Evolutionary conservation across 2,888 invertebrate species (phyloP).

Genomic region (Drosophila subsilvestris): DNA sequence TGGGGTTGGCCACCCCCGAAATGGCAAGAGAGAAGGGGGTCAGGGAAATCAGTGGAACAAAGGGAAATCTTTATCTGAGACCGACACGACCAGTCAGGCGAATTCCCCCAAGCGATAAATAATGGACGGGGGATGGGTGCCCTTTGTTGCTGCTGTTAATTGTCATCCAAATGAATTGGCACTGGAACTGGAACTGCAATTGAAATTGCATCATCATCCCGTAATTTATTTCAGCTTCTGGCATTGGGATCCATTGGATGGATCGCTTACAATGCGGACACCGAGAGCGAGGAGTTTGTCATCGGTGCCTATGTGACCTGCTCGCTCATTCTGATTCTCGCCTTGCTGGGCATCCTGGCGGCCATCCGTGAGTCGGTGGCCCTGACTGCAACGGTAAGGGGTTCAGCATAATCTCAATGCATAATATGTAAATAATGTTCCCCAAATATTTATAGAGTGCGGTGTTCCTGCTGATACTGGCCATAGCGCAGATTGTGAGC

Average conservation of each 20-base stretch:
- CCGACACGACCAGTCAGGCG: slow-evolving; percentile 4
- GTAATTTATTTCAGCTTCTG: slow-evolving; percentile 65
- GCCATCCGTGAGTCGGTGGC: slow-evolving; percentile 94
- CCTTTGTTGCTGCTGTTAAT: slow-evolving; percentile 37
- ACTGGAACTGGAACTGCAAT: slow-evolving; percentile 36
- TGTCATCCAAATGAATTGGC: slow-evolving; percentile 46
- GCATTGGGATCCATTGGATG: slow-evolving; percentile 67
- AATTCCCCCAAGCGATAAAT: slow-evolving; percentile 32
- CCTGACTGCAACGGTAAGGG: slow-evolving; percentile 91
- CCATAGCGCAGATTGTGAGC: slow-evolving; percentile 89
- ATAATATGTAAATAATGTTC: neutral
- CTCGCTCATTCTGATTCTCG: slow-evolving; percentile 68
- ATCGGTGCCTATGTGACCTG: slow-evolving; percentile 68
- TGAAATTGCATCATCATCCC: slow-evolving; percentile 15
- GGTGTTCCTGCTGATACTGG: slow-evolving; percentile 88
- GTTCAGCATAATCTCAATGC: neutral
- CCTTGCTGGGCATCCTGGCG: slow-evolving; percentile 94
- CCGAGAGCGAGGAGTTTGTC: slow-evolving; percentile 57
- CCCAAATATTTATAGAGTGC: slow-evolving; percentile 87
- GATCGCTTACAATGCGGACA: slow-evolving; percentile 67
- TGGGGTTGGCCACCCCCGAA: slow-evolving; percentile 29
- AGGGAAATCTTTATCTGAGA: slow-evolving; percentile 24
- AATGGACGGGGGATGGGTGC: slow-evolving; percentile 15
- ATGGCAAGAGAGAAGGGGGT: neutral
- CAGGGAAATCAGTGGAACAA: slow-evolving; percentile 13